phyloP scores from a whole-genome alignment of 1,140 invertebrate genomes.

The Augochlora pura region DNA sequence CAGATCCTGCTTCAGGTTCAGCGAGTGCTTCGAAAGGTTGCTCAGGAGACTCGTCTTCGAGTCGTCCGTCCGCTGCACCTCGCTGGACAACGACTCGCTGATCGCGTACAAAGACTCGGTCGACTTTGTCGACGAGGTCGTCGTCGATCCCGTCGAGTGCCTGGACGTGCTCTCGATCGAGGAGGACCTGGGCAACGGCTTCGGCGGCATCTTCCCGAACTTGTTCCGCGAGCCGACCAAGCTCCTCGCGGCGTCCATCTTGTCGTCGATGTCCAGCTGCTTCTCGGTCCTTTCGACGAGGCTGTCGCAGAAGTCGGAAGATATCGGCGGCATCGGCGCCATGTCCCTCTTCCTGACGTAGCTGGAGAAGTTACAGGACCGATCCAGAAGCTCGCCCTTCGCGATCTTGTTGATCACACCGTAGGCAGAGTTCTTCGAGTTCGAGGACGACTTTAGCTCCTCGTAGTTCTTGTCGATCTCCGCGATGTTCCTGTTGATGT shows the following conservation, averaged over 20 bases:
- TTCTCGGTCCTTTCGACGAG: slow-evolving; percentile 23
- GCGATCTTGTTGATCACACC: slow-evolving; percentile 69
- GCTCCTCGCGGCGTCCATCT: background rate
- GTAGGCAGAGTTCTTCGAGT: slow-evolving; percentile 57
- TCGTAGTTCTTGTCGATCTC: slow-evolving; percentile 76
- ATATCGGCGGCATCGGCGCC: slow-evolving; percentile 75
- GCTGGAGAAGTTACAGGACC: slow-evolving; percentile 46
- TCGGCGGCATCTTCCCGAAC: slow-evolving; percentile 67
- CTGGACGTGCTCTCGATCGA: slow-evolving; percentile 73
- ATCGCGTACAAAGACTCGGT: slow-evolving; percentile 73
- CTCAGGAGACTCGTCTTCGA: background rate
- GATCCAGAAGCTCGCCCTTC: slow-evolving; percentile 34
- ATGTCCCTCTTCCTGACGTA: slow-evolving; percentile 68
- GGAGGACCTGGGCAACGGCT: slow-evolving; percentile 68
- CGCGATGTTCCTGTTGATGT: slow-evolving; percentile 75
- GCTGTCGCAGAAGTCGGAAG: slow-evolving; percentile 52
- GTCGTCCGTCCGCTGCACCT: slow-evolving; percentile 2
- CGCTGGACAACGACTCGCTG: slow-evolving; percentile 60
- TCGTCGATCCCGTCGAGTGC: slow-evolving; percentile 71
- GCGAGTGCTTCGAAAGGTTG: background rate
- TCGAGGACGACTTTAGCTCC: slow-evolving; percentile 56
- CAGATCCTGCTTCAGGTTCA: background rate
- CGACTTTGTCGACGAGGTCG: slow-evolving; percentile 72
- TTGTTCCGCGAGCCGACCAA: background rate
- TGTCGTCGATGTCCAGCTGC: slow-evolving; percentile 21